Percentiles rank a stretch among this genome's conserved stretches.
These are phyloP conservation scores for Dryobotodes eremita DNA, from an alignment of 2,888 invertebrate species.

Conservation along the genomic window DNA sequence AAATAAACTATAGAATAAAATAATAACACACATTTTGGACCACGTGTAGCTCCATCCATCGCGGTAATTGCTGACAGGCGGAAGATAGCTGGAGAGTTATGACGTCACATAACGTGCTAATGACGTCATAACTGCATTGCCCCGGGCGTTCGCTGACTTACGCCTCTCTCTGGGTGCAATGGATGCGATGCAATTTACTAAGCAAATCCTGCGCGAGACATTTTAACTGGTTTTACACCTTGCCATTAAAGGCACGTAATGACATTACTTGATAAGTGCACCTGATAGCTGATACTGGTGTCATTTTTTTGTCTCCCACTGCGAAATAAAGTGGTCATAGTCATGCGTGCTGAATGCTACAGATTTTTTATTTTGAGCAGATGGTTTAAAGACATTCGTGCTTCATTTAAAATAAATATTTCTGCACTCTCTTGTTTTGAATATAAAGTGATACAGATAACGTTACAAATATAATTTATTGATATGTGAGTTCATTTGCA, in stretches of 20 bases:
- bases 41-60: conserved; percentile 85
- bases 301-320: conserved; percentile 56
- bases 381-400: conserved; percentile 35
- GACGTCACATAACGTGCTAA: conserved; percentile 89
- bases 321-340: conserved; percentile 61
- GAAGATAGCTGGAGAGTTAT: conserved; percentile 87
- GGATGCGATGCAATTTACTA: conserved; percentile 81
- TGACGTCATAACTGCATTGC: conserved; percentile 90
- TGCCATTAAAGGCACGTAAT: conserved; percentile 65
- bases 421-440: conserved; percentile 39
- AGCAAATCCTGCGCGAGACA: conserved; percentile 72
- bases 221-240: conserved; percentile 75
- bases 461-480: conserved; percentile 45
- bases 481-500: conserved; percentile 15
- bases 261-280: conserved; percentile 63
- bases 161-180: conserved; percentile 77
- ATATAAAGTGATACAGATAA: conserved; percentile 50
- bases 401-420: conserved; percentile 53
- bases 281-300: conserved; percentile 55
- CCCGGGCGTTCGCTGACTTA: conserved; percentile 79
- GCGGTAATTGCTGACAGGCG: conserved; percentile 87
- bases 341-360: conserved; percentile 54
- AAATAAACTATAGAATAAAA: conserved; percentile 73
- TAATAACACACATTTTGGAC: conserved; percentile 82
- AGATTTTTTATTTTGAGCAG: conserved; percentile 50